Percentiles rank a stretch among this genome's conserved stretches.
phyloP scores from a whole-genome alignment of 2,113 vertebrate species.

The Leptocoma aspasia region DNA sequence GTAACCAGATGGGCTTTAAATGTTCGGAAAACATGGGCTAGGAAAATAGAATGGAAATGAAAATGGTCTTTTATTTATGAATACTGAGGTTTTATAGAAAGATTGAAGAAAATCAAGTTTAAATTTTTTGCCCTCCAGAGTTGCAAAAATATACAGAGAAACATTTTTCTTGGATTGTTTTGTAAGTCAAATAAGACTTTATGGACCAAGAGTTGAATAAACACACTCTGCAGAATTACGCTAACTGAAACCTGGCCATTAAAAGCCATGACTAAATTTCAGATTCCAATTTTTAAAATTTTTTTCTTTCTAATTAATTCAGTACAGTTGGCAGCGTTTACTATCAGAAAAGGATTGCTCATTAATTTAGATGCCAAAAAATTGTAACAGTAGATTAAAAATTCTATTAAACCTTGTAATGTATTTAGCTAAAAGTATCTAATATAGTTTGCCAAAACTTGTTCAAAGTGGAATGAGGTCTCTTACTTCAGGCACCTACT shows the following conservation, averaged over 20 bases:
- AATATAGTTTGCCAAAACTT: not conserved
- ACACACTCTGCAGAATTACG: constrained; percentile 3
- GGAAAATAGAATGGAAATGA: constrained; percentile 41
- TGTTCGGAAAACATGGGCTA: constrained; percentile 5
- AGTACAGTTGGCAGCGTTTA: constrained; percentile 12
- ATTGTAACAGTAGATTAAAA: constrained; percentile 19
- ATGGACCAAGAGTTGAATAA: constrained; percentile 48
- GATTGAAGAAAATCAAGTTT: constrained; percentile 25
- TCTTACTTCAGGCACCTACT: not conserved
- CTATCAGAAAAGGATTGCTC: constrained; percentile 16
- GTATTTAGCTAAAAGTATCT: not conserved
- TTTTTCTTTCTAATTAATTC: constrained; percentile 38
- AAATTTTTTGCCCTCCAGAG: constrained; percentile 27
- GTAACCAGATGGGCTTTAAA: constrained; percentile 27
- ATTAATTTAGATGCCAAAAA: constrained; percentile 23
- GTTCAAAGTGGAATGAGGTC: not conserved
- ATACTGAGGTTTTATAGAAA: constrained; percentile 23
- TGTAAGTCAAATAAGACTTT: constrained; percentile 53
- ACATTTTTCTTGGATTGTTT: constrained; percentile 63
- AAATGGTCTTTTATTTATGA: constrained; percentile 37
- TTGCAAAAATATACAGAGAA: constrained; percentile 54
- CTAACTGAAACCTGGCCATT: constrained; percentile 36
- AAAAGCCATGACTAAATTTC: constrained; percentile 39
- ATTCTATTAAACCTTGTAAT: not conserved
- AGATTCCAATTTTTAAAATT: not conserved